Evolutionary conservation across 2,797 vertebrate genomes (phyloP).

Genomic region (Neosilurus mollespiculum): DNA sequence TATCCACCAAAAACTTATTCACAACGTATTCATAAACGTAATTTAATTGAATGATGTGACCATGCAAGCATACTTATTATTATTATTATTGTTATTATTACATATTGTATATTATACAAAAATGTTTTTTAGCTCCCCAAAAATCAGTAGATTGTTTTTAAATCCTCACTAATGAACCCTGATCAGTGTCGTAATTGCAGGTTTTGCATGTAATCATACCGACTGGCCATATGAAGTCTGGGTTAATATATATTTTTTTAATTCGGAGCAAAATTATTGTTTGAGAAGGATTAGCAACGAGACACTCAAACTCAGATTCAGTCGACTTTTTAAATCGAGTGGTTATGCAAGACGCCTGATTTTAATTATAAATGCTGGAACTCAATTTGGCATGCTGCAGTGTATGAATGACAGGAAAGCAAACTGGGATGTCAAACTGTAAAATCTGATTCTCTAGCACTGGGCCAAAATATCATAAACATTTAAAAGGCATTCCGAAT

Average conservation of each 20-base stretch:
- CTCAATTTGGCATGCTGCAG: conserved; percentile 43
- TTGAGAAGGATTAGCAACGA: conserved; percentile 20
- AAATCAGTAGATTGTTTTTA: not conserved
- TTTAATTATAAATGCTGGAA: conserved; percentile 50
- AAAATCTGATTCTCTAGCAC: conserved; percentile 40
- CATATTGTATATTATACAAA: no score
- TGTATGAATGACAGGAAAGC: conserved; percentile 42
- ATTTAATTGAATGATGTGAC: not conserved
- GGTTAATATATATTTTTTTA: not conserved
- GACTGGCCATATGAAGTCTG: not conserved
- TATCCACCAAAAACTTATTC: not conserved
- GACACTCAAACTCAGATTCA: not conserved
- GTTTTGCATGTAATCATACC: not conserved
- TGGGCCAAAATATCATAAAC: conserved; percentile 35
- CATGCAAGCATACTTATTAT: not conserved
- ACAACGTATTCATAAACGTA: not conserved
- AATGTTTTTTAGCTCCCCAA: no score
- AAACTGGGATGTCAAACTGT: conserved; percentile 50
- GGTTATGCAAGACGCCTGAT: conserved; percentile 31
- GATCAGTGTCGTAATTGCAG: not conserved
- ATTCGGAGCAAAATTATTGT: not conserved
- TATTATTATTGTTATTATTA: not conserved
- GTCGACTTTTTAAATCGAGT: conserved; percentile 22
- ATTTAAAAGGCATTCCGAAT: conserved; percentile 41
- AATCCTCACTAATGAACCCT: not conserved